Conservation (phyloP, 2,888 invertebrate genomes). For the Pollenia griseotomentosa region DNA sequence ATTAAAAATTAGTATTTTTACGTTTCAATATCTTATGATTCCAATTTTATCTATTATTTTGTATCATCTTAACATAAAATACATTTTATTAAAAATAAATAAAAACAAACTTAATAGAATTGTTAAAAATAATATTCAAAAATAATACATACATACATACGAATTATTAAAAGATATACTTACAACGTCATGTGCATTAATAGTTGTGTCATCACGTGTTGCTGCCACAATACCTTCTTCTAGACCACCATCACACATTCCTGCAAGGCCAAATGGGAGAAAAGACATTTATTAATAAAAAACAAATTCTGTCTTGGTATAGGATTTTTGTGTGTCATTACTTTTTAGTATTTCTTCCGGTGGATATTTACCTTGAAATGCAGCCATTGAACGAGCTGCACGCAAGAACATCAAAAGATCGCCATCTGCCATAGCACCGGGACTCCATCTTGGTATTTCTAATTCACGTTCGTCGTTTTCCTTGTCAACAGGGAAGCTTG, state of each 20-base stretch:
- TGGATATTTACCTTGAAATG: slow-evolving; percentile 89
- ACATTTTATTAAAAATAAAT: too few species aligned
- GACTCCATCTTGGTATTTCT: slow-evolving; percentile 97
- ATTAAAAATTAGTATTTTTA: too few species aligned
- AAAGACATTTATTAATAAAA: slow-evolving; percentile 54
- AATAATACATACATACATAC: background rate
- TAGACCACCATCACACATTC: slow-evolving; percentile 99
- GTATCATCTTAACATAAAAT: too few species aligned
- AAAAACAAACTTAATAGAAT: background rate
- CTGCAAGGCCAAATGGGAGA: slow-evolving; percentile 81
- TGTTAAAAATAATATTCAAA: background rate
- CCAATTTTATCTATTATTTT: too few species aligned
- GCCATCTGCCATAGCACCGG: slow-evolving; percentile 95
- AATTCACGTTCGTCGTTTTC: slow-evolving; percentile 85
- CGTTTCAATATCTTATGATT: too few species aligned
- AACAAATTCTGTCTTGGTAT: slow-evolving; percentile 45
- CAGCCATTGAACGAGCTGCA: slow-evolving; percentile 98
- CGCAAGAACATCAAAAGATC: slow-evolving; percentile 98
- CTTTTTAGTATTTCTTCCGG: slow-evolving; percentile 72
- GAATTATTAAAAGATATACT: slow-evolving; percentile 77
- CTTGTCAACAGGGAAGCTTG: slow-evolving; percentile 85
- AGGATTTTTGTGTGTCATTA: slow-evolving; percentile 74
- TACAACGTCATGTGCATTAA: slow-evolving; percentile 97
- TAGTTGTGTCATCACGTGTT: slow-evolving; percentile 98
- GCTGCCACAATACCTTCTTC: slow-evolving; percentile 99